A percentile compares a stretch with the other conserved stretches of the same genome.
Evolutionary conservation across 2,113 vertebrate genomes (phyloP).

Genomic region (Paramormyrops kingsleyae): DNA sequence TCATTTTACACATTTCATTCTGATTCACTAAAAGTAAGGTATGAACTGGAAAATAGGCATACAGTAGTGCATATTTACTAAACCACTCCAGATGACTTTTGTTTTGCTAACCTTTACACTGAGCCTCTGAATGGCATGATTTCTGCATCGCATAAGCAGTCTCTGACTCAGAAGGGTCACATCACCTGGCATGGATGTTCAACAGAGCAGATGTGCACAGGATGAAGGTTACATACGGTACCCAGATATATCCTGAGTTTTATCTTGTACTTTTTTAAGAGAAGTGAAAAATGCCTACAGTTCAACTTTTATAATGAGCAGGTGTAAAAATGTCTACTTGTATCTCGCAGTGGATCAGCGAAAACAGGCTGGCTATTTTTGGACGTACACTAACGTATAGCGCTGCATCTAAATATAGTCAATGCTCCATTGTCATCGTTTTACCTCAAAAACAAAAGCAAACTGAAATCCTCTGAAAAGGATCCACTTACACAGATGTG

Average conservation of each 20-base stretch:
- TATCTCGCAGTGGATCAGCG: constrained; percentile 14
- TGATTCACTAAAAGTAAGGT: neutral
- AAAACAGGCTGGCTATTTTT: neutral
- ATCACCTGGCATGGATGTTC: neutral
- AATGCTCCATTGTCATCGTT: neutral
- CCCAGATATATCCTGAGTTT: neutral
- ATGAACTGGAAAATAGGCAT: neutral
- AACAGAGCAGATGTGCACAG: neutral
- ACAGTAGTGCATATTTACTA: neutral
- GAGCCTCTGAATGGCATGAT: neutral
- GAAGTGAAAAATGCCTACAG: constrained; percentile 10
- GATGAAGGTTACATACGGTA: constrained; percentile 4
- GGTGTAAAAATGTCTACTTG: neutral
- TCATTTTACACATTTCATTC: neutral
- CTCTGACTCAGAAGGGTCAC: neutral
- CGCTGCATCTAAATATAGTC: constrained; percentile 8
- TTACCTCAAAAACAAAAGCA: neutral
- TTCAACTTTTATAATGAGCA: constrained; percentile 13
- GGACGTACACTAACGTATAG: constrained; percentile 18
- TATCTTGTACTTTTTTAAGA: constrained; percentile 2
- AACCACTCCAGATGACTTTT: neutral
- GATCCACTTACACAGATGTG: neutral
- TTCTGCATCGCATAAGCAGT: neutral
- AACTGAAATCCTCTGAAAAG: neutral
- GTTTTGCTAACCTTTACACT: neutral